These are phyloP conservation scores for Ectropis crepuscularia DNA, from an alignment of 2,888 invertebrate genomes.

Conservation along the genomic window DNA sequence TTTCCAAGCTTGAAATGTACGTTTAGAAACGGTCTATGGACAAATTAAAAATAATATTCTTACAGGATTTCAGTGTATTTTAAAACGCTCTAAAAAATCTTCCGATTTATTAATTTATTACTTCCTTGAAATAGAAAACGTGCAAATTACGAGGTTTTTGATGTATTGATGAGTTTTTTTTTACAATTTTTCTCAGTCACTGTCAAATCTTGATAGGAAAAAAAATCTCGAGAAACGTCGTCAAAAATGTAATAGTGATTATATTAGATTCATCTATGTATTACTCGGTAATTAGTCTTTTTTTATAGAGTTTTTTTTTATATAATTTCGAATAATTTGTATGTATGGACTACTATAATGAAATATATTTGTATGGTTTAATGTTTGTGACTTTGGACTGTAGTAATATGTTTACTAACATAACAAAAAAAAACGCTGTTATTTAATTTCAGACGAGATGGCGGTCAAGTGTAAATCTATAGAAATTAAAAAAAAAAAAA, in stretches of 20 bases:
- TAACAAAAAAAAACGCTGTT: not conserved
- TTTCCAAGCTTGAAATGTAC: too few relatives aligned
- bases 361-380: constrained; percentile 33
- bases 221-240: constrained; percentile 13
- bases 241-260: constrained; percentile 7
- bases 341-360: constrained; percentile 29
- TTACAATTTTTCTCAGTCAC: constrained; percentile 23
- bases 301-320: constrained; percentile 37
- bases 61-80: too few relatives aligned
- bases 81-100: constrained; percentile 28
- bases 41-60: too few relatives aligned
- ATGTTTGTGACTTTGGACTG: constrained; percentile 15
- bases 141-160: constrained; percentile 18
- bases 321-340: constrained; percentile 58
- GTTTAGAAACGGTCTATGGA: too few relatives aligned
- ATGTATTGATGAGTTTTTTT: constrained; percentile 15
- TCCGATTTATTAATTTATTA: constrained; percentile 45
- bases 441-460: constrained; percentile 21
- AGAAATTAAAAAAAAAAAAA: not conserved
- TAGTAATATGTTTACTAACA: constrained; percentile 9
- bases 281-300: constrained; percentile 49
- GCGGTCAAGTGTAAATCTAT: not conserved
- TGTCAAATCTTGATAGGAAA: constrained; percentile 40
- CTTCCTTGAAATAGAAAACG: constrained; percentile 43
- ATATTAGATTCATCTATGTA: constrained; percentile 47